Conservation (phyloP, 2,888 invertebrate species). For the Mimumesa dahlbomi region DNA sequence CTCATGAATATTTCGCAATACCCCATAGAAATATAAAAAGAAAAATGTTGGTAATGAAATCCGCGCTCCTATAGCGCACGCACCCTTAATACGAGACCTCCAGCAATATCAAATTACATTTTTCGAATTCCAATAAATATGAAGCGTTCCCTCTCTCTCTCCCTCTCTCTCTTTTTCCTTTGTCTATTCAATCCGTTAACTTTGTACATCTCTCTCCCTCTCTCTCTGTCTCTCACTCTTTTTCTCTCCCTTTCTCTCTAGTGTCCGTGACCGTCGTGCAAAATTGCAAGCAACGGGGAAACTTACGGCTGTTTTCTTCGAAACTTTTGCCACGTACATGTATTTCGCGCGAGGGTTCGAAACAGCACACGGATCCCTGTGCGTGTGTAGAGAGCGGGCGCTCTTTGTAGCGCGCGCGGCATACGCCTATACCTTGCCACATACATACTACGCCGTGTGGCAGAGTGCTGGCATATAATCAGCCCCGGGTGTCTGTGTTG, state of each 20-base stretch:
- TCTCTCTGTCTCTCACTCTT: not conserved
- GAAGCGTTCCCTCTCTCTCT: not conserved
- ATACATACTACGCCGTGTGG: slow-evolving; percentile 21
- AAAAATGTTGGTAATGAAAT: too few relatives aligned
- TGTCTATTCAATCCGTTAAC: slow-evolving; percentile 9
- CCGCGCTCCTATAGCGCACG: too few relatives aligned
- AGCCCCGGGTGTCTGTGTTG: slow-evolving; percentile 20
- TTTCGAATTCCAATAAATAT: not conserved
- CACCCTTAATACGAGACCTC: too few relatives aligned
- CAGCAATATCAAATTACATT: not conserved
- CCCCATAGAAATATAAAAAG: too few relatives aligned
- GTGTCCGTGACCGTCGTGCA: slow-evolving; percentile 18
- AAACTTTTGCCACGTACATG: slow-evolving; percentile 23
- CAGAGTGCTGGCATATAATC: slow-evolving; percentile 43
- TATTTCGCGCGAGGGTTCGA: slow-evolving; percentile 22
- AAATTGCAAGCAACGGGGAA: slow-evolving; percentile 33
- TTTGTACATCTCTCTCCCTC: slow-evolving; percentile 10
- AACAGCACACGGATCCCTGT: not conserved
- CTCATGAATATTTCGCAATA: too few relatives aligned
- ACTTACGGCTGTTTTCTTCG: slow-evolving; percentile 29
- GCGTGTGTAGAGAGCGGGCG: slow-evolving; percentile 12
- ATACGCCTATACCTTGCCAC: slow-evolving; percentile 20
- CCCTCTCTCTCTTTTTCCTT: not conserved
- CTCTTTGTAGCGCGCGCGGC: slow-evolving; percentile 22
- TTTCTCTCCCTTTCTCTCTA: slow-evolving; percentile 4